Evolutionary conservation across 2,797 vertebrate species (phyloP).

Genomic region (Bucorvus abyssinicus): DNA sequence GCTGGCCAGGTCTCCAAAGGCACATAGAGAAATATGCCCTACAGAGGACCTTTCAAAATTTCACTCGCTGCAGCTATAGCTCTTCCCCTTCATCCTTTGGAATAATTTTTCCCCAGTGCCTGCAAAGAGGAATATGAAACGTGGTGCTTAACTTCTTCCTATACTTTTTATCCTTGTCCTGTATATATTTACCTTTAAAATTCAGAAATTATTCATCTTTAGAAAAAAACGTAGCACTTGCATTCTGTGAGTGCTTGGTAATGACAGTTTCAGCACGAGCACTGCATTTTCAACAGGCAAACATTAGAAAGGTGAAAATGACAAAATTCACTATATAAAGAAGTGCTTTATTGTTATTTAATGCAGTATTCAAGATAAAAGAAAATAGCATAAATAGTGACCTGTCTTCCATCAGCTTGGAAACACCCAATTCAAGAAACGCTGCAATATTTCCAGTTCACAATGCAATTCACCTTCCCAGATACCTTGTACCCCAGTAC

Average conservation of each 20-base stretch:
- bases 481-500: neutral
- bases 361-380: neutral
- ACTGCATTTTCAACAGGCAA: neutral
- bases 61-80: neutral
- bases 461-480: neutral
- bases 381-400: neutral
- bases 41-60: neutral
- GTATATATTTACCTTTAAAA: neutral
- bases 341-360: conserved; percentile 31
- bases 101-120: neutral
- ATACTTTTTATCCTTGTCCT: neutral
- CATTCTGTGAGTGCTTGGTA: neutral
- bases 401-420: neutral
- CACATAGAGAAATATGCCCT: neutral
- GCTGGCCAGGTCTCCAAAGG: neutral
- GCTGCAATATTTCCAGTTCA: conserved; percentile 7
- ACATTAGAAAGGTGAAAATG: neutral
- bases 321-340: conserved; percentile 8
- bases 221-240: neutral
- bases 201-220: neutral
- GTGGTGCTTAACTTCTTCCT: neutral
- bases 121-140: neutral
- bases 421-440: conserved; percentile 2
- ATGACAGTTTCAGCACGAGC: neutral
- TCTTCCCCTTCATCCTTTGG: neutral